Evolutionary conservation across 2,888 invertebrate genomes (phyloP), one percentile per base, ranked within the genome.

Genomic region (Abrostola tripartita): DNA sequence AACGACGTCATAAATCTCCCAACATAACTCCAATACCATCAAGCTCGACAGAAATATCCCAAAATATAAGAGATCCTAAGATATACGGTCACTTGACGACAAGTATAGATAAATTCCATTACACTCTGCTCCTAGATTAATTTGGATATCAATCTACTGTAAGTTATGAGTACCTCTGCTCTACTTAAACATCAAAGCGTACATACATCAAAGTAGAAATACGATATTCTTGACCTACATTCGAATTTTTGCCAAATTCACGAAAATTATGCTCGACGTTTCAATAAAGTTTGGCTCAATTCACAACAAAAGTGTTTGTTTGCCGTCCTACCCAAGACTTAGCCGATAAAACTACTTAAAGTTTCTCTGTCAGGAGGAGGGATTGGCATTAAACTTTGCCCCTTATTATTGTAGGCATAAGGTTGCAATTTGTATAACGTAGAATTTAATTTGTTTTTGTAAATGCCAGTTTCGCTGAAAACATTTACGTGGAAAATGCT

Each of bases 301-400:
- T 74, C 63, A 57, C 37, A 50, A 42, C 10, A 37, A 60, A 55
- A 68, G 40, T 76, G 52, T 76, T 77, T 77, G 52, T 65, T 69
- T 65, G 76, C 69, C 66, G 52, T 55, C 57, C 11, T 44, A 69
- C 51, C 53, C 59, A 14, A 61, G 59, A 56, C 49, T 51, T 54
- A 50, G 49, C 42, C 49, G 61, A 67, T 63, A 65, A 55, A 69
- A 64, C 63, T 51, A 76, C 55, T 79, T 76, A 70, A 60, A 77
- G 66, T 52, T 66, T 71, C 62, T 24, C 38, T 50, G 71, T 53
- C 68, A 75, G 61, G 61, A 65, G 41, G 49, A 40, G 10, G 52
- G 64, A 68, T 54, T 44, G 44, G 11, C 49, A 14, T 9, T 38
- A 35, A 10, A 52, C 24, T 60, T 52, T 52, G n/a, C 10, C 37